phyloP scores from a whole-genome alignment of 2,113 vertebrate species.

The Fulica atra region DNA sequence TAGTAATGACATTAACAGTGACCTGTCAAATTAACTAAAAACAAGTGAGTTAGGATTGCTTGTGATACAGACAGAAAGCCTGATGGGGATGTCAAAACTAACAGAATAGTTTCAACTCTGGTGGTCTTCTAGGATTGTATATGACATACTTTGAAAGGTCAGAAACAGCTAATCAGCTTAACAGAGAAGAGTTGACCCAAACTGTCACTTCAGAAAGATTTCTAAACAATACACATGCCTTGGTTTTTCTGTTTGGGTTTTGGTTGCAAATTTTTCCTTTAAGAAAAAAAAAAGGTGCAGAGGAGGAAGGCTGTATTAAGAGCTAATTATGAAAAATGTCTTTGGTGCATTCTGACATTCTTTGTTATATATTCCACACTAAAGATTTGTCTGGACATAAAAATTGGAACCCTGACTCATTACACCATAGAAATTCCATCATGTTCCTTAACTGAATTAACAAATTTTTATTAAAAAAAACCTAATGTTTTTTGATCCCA shows the following conservation, averaged over 20 bases:
- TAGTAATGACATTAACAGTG: slow-evolving; percentile 60
- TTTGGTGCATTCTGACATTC: slow-evolving; percentile 50
- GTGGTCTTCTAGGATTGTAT: slow-evolving; percentile 66
- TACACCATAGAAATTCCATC: background rate
- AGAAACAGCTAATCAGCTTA: slow-evolving; percentile 69
- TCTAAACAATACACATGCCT: slow-evolving; percentile 37
- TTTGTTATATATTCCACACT: slow-evolving; percentile 47
- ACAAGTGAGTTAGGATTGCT: slow-evolving; percentile 38
- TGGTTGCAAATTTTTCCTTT: background rate
- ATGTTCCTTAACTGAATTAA: background rate
- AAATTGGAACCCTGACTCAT: slow-evolving; percentile 50
- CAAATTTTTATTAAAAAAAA: slow-evolving; percentile 11
- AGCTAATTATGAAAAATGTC: slow-evolving; percentile 50
- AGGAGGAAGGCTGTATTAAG: slow-evolving; percentile 15
- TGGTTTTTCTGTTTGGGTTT: background rate
- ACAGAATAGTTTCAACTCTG: slow-evolving; percentile 65
- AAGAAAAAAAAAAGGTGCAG: background rate
- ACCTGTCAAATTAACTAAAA: slow-evolving; percentile 71
- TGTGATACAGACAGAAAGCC: slow-evolving; percentile 61
- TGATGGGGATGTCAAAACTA: slow-evolving; percentile 67
- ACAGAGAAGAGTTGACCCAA: slow-evolving; percentile 37
- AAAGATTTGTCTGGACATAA: slow-evolving; percentile 54
- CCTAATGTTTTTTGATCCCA: background rate
- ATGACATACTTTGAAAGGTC: slow-evolving; percentile 56
- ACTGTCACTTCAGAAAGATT: slow-evolving; percentile 51